Evolutionary conservation across 2,797 vertebrate species (phyloP).

Genomic region (Coendou prehensilis): DNA sequence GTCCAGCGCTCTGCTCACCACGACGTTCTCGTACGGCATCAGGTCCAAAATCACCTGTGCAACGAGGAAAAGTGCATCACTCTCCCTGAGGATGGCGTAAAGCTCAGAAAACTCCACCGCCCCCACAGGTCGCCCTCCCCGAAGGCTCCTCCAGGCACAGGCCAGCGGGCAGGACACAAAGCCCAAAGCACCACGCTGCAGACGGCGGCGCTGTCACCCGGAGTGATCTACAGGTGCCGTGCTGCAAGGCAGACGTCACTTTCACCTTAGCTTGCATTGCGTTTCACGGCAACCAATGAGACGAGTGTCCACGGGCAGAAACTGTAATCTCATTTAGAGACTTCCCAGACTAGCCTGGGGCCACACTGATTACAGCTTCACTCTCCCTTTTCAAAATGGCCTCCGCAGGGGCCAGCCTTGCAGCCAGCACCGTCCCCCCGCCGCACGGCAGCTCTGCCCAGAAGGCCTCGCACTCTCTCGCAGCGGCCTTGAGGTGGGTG

Average conservation of each 20-base stretch:
- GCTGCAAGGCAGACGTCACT: too few relatives aligned
- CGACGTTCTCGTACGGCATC: slow-evolving; percentile 91
- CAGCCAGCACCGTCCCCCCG: not conserved
- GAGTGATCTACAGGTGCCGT: fast-evolving
- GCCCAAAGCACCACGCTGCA: fast-evolving
- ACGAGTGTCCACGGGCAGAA: fast-evolving
- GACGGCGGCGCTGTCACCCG: fast-evolving
- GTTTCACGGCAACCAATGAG: not conserved
- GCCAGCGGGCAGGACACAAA: not conserved
- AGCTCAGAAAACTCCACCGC: not conserved
- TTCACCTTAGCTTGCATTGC: fast-evolving
- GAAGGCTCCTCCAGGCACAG: too few relatives aligned
- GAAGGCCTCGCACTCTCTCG: not conserved
- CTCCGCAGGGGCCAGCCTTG: not conserved
- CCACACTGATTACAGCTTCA: fast-evolving
- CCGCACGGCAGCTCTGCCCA: not conserved
- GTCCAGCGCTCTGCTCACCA: slow-evolving; percentile 91
- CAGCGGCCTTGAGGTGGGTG: not conserved
- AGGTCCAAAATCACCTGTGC: slow-evolving; percentile 95
- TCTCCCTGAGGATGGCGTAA: fast-evolving
- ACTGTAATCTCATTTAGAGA: fast-evolving
- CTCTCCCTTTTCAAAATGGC: not conserved
- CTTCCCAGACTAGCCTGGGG: not conserved
- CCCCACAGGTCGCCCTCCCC: not conserved
- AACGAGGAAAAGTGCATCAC: not conserved